Conservation (phyloP, 2,888 invertebrate species). For the Eucriotettix oculatus region DNA sequence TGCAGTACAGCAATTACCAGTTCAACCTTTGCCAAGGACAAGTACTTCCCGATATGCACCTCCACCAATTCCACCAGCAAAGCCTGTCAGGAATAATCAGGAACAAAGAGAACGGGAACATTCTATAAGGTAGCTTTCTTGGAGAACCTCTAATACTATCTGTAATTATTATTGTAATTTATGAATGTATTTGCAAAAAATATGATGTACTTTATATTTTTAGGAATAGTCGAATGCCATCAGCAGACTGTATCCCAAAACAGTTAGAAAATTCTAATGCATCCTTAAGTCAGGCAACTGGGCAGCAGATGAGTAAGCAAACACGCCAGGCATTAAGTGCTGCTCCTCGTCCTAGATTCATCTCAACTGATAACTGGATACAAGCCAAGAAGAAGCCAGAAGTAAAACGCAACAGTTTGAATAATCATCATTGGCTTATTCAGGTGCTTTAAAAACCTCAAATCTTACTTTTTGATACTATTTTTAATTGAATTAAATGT, state of each 20-base stretch:
- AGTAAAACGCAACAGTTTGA: constrained; percentile 38
- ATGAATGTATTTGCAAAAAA: not conserved
- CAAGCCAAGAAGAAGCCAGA: constrained; percentile 45
- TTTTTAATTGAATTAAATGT: no score
- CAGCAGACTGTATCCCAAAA: constrained; percentile 41
- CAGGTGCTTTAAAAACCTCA: constrained; percentile 32
- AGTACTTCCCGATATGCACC: constrained; percentile 8
- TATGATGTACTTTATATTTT: not conserved
- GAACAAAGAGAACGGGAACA: constrained; percentile 8
- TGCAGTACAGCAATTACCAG: no score
- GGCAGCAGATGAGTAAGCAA: constrained; percentile 51
- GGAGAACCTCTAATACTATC: not conserved
- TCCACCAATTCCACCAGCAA: constrained; percentile 36
- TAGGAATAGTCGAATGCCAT: constrained; percentile 41
- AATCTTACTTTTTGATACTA: no score
- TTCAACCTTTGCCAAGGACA: no score
- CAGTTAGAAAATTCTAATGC: constrained; percentile 23
- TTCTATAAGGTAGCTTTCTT: constrained; percentile 15
- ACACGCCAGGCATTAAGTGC: constrained; percentile 57
- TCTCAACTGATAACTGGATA: constrained; percentile 54
- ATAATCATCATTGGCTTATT: constrained; percentile 83
- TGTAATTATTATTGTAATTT: not conserved
- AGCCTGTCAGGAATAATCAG: constrained; percentile 29
- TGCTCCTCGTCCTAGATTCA: constrained; percentile 58
- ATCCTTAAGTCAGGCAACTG: constrained; percentile 41